Conservation (phyloP, 92 coral and sea anemone genomes). For the Epizoanthus illoricatus region DNA sequence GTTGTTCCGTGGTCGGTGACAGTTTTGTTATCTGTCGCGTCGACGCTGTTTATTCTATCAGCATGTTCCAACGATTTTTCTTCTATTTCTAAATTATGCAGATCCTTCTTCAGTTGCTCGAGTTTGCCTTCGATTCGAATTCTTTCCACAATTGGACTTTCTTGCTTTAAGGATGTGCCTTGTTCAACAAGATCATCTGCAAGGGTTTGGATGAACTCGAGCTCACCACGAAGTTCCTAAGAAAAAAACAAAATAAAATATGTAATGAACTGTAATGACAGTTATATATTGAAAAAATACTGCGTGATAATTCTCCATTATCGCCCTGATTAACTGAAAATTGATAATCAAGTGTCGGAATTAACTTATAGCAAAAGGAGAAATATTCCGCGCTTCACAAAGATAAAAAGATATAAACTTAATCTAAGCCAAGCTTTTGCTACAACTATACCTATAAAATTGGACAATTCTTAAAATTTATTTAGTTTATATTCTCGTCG, state of each 20-base stretch:
- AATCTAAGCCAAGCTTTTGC: too few relatives aligned
- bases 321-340: not conserved
- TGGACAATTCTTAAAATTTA: too few relatives aligned
- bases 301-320: not conserved
- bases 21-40: not conserved
- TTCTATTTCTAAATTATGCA: conserved; percentile 22
- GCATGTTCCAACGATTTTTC: not conserved
- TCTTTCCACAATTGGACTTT: conserved; percentile 52
- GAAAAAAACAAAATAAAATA: conserved; percentile 14
- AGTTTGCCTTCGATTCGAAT: conserved; percentile 53
- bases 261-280: not conserved
- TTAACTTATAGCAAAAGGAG: not conserved
- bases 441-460: too few relatives aligned
- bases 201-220: conserved; percentile 66
- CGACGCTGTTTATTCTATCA: not conserved
- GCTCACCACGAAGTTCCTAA: conserved; percentile 71
- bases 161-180: conserved; percentile 43
- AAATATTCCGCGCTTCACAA: not conserved
- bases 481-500: too few relatives aligned
- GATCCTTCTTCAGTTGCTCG: conserved; percentile 45
- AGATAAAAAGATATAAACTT: not conserved
- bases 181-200: conserved; percentile 50
- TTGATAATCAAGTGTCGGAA: not conserved
- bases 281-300: not conserved
- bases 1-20: not conserved